These are phyloP conservation scores for Drosophila formosana DNA, from an alignment of 2,888 invertebrate genomes.

Conservation along the genomic window DNA sequence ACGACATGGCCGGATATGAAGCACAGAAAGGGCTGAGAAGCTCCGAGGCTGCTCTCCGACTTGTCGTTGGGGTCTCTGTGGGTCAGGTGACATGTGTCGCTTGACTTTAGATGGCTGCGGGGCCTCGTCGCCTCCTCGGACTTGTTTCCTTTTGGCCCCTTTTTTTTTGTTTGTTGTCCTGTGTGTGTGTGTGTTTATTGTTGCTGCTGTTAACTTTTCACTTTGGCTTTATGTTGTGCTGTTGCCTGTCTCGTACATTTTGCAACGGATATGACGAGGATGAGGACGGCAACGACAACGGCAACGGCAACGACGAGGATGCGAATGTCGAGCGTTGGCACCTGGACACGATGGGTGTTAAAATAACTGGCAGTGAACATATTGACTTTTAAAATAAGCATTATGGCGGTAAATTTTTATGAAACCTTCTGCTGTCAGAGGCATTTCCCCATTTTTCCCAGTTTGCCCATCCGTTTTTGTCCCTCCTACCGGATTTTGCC, in stretches of 20 bases:
- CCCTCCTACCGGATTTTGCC: not conserved
- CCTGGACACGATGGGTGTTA: slow-evolving; percentile 79
- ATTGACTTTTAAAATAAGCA: slow-evolving; percentile 81
- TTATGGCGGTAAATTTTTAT: slow-evolving; percentile 80
- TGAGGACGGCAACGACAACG: slow-evolving; percentile 11
- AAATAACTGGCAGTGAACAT: slow-evolving; percentile 79
- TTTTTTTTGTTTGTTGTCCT: slow-evolving; percentile 23
- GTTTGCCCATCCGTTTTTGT: not conserved
- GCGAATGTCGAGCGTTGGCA: slow-evolving; percentile 63
- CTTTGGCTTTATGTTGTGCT: slow-evolving; percentile 64
- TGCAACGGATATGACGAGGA: slow-evolving; percentile 66
- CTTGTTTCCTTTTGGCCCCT: slow-evolving; percentile 51
- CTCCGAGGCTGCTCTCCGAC: slow-evolving; percentile 4
- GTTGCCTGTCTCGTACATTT: slow-evolving; percentile 47
- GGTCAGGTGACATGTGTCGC: slow-evolving; percentile 76
- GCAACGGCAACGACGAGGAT: slow-evolving; percentile 8
- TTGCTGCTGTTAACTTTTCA: slow-evolving; percentile 44
- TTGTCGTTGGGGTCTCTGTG: slow-evolving; percentile 44
- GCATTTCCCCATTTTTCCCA: slow-evolving; percentile 39
- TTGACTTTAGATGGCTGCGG: slow-evolving; percentile 72
- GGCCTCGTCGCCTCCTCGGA: slow-evolving; percentile 27
- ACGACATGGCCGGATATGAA: slow-evolving; percentile 70
- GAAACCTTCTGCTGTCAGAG: slow-evolving; percentile 67
- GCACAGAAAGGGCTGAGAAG: slow-evolving; percentile 11
- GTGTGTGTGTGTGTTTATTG: not conserved